Evolutionary conservation across 2,888 invertebrate genomes (phyloP), one percentile per base, ranked within the genome.

Genomic region (Drosophila suboccidentalis): DNA sequence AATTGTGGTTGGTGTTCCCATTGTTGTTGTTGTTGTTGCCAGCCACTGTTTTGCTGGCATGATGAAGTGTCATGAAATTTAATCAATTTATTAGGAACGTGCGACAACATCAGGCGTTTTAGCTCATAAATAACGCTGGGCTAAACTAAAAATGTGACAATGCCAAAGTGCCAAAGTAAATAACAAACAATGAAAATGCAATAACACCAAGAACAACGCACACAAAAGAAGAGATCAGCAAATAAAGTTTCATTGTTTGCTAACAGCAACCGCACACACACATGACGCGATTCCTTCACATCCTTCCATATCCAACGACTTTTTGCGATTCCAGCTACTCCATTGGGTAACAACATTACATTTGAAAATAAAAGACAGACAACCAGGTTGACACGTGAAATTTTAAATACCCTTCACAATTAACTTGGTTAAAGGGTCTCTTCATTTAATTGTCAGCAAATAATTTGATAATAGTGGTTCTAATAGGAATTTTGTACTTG

Each of bases 31-130:
- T 59, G 13, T 22, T 39, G 57, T 29, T 57, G 22, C 22, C 26
- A 44, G 58, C 26, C 54, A 57, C 38, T 66, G 60, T 75, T 75
- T 60, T 55, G 22, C 65, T 66, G 71, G 65, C 72, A 89, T 89
- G 84, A 84, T 84, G 84, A 89, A 84, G 89, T 89, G 89, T 84
- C 84, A 84, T 89, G 89, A 89, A 84, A 84, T 84, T 89, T 89
- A 84, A 84, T 84, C 84, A 84, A 84, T 89, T 84, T 84, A 84
- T 84, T 80, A 80, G 84, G 87, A 80, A 89, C 87, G 84, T 84
- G 89, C 89, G 70, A 61, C 58, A 77, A 54, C 77, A 69, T 63
- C 39, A 77, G 78, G 59, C 78, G 66, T 70, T 78, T 78, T 61
- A 55, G 74, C 61, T 50, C 77, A 80, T 80, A 80, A 80, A 80